Evolutionary conservation across 2,797 vertebrate species (phyloP).

Genomic region (Phaenicophaeus curvirostris): DNA sequence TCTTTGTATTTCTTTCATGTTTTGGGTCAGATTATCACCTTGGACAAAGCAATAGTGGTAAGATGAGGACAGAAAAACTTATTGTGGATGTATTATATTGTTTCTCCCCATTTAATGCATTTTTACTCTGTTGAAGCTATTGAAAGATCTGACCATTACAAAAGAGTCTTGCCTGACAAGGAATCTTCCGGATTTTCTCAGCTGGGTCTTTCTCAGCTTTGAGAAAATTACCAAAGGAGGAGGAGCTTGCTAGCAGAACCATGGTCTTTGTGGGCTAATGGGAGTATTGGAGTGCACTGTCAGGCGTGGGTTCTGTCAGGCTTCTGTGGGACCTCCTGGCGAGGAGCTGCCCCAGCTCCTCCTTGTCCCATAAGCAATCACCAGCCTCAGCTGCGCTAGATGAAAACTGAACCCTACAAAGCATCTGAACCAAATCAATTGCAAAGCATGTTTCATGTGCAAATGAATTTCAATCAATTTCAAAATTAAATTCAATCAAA

Average conservation of each 20-base stretch:
- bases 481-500: conserved; percentile 10
- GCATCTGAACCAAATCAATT: background rate
- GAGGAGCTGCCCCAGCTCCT: background rate
- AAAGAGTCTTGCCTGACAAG: background rate
- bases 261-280: rapidly evolving
- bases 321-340: rapidly evolving
- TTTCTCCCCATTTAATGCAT: background rate
- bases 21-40: background rate
- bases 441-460: conserved; percentile 17
- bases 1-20: background rate
- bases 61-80: background rate
- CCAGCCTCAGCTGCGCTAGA: background rate
- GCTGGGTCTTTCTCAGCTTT: background rate
- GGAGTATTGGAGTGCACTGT: rapidly evolving
- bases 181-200: background rate
- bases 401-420: background rate
- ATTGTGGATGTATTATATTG: background rate
- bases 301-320: rapidly evolving
- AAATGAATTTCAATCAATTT: conserved; percentile 50
- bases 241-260: background rate
- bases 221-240: background rate
- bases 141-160: background rate
- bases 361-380: rapidly evolving
- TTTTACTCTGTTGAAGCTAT: background rate
- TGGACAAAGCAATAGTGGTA: background rate